These are phyloP conservation scores for Drosophila setosimentum DNA, from an alignment of 2,888 invertebrate species.

Conservation along the genomic window DNA sequence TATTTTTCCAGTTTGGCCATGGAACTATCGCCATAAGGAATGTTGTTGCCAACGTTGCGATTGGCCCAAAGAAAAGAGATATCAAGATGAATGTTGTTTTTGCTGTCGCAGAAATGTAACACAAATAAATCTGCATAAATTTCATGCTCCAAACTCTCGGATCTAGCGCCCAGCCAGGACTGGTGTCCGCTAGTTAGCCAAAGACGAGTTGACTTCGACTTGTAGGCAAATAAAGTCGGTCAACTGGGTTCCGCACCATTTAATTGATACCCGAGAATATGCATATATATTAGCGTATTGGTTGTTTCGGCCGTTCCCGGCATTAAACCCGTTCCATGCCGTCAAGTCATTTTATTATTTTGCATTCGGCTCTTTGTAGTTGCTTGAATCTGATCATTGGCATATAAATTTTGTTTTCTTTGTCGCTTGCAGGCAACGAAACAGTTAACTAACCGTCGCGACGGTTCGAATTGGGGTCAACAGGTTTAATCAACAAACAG, in stretches of 20 bases:
- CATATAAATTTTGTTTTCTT: constrained; percentile 51
- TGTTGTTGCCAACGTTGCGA: constrained; percentile 54
- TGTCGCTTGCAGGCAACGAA: constrained; percentile 55
- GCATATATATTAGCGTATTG: constrained; percentile 11
- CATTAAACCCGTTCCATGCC: constrained; percentile 54
- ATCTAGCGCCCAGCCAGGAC: constrained; percentile 36
- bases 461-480: constrained; percentile 65
- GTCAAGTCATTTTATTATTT: constrained; percentile 61
- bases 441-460: constrained; percentile 73
- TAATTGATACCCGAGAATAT: constrained; percentile 49
- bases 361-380: constrained; percentile 58
- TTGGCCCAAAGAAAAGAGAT: constrained; percentile 48
- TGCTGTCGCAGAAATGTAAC: constrained; percentile 62
- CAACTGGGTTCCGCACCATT: constrained; percentile 42
- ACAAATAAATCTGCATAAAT: constrained; percentile 76
- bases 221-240: constrained; percentile 39
- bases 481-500: constrained; percentile 58
- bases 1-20: constrained; percentile 60
- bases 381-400: constrained; percentile 65
- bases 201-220: constrained; percentile 33
- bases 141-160: constrained; percentile 43
- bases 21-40: constrained; percentile 61
- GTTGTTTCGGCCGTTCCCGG: constrained; percentile 46
- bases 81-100: constrained; percentile 45
- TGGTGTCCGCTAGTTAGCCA: constrained; percentile 53